These are phyloP conservation scores for Drosophila sechellia DNA, from an alignment of 1,140 invertebrate species.

Conservation along the genomic window DNA sequence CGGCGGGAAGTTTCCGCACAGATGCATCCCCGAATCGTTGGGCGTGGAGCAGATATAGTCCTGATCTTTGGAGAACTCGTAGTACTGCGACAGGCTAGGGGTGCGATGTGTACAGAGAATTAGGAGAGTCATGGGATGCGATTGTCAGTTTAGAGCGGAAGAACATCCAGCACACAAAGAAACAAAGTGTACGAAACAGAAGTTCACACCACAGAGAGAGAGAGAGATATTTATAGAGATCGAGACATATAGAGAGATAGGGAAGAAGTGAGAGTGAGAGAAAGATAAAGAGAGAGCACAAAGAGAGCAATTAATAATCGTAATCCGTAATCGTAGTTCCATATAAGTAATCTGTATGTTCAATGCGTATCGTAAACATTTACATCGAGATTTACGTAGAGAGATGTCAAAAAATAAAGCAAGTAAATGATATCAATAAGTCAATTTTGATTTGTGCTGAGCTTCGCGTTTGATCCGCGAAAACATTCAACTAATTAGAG, in stretches of 20 bases:
- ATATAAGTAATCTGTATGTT: slow-evolving; percentile 46
- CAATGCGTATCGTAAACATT: slow-evolving; percentile 54
- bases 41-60: slow-evolving; percentile 98
- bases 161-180: slow-evolving; percentile 60
- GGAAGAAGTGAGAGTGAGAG: slow-evolving; percentile 17
- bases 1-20: slow-evolving; percentile 94
- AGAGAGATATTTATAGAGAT: slow-evolving; percentile 17
- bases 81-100: slow-evolving; percentile 89
- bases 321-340: slow-evolving; percentile 29
- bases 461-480: slow-evolving; percentile 25
- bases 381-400: slow-evolving; percentile 56
- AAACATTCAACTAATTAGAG: slow-evolving; percentile 54
- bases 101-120: slow-evolving; percentile 47
- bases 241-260: slow-evolving; percentile 16
- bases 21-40: slow-evolving; percentile 97
- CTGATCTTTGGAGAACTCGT: slow-evolving; percentile 93
- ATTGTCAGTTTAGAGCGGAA: slow-evolving; percentile 46
- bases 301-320: slow-evolving; percentile 49
- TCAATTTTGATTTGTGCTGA: slow-evolving; percentile 33
- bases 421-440: slow-evolving; percentile 28
- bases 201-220: slow-evolving; percentile 26
- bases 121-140: slow-evolving; percentile 48
- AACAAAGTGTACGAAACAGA: slow-evolving; percentile 48
- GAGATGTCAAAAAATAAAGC: slow-evolving; percentile 37
- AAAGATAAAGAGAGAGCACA: slow-evolving; percentile 38